phyloP scores from a whole-genome alignment of 2,797 vertebrate genomes.

The Bufotes viridis region DNA sequence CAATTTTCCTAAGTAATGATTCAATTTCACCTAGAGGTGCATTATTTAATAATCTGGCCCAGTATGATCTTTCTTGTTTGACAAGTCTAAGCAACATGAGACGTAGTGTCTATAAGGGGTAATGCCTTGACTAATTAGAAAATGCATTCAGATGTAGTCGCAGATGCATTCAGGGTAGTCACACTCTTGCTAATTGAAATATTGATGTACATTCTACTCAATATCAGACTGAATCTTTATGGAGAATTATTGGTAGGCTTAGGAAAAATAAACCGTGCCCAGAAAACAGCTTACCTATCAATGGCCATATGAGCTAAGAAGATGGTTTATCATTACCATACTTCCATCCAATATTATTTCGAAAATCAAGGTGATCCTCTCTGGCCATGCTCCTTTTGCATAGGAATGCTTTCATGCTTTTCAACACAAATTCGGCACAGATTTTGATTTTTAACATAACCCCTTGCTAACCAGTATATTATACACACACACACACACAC shows the following conservation, averaged over 20 bases:
- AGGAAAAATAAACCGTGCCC: neutral
- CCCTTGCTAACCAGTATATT: too few relatives aligned
- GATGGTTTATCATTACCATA: neutral
- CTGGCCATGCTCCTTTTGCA: too few relatives aligned
- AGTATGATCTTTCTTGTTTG: conserved; percentile 62
- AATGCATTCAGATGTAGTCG: conserved; percentile 56
- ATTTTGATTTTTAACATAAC: too few relatives aligned
- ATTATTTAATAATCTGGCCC: conserved; percentile 66
- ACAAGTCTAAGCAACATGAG: conserved; percentile 60
- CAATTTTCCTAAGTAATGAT: conserved; percentile 69
- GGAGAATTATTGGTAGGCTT: neutral
- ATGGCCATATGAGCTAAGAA: neutral
- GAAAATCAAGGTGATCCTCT: too few relatives aligned
- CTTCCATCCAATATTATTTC: neutral
- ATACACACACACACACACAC: too few relatives aligned
- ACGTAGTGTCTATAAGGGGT: conserved; percentile 62
- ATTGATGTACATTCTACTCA: neutral
- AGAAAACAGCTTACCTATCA: neutral
- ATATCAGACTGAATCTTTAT: conserved; percentile 10
- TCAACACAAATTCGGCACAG: too few relatives aligned
- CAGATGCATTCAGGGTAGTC: neutral
- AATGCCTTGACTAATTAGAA: conserved; percentile 68
- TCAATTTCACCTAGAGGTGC: conserved; percentile 64
- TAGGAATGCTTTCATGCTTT: too few relatives aligned
- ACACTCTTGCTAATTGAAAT: conserved; percentile 14